Base-by-base conservation (phyloP, 2,797 vertebrate species). In the Apogon talboti region DNA sequence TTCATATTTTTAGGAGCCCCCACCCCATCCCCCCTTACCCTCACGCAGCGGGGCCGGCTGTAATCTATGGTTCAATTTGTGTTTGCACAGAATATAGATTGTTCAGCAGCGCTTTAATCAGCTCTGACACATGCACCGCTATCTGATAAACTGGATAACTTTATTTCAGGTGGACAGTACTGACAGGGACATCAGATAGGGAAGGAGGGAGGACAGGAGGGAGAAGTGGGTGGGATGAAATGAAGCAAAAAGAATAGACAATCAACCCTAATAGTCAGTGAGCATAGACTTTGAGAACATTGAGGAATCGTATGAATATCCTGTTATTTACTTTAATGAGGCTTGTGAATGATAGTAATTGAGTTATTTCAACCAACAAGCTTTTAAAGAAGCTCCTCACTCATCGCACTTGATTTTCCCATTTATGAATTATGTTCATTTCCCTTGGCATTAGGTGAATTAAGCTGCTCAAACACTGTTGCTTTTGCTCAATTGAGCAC, bases 141-240 rank as follows among this genome's bases (percentile, higher is more conserved):
- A 56, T 84, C 83, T 87, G 87, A 92, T 84, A 66, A 92, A 86
- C 74, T 69, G 35, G 51, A 45, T 54, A 74, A 84, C 74, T 82
- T 87, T 82, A 83, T 86, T 83, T 79, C 74, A 85, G 78, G 80
- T 87, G 82, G 77, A 82, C 74, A 52, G 57, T 49, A 61, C 63
- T 82, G 82, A 85, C 81, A 74, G 84, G 66, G 69, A 74, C 68
- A 83, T 87, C 82, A 82, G 84, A 86, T 80, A 59, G 6, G 11
- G 30, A 47, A 6, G 24, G 24, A 28, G 24, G 60, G 67, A 44
- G 51, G 43, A 71, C 40, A 65, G 21, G 45, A 54, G 19, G 46
- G 58, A 44, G 19, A 47, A 7, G 33, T 60, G 69, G 70, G 66
- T 48, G 28, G 47, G 49, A 60, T 62, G 43, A 74, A 55, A 45